Conservation (phyloP, 2,797 vertebrate species). For the Semaprochilodus insignis region DNA sequence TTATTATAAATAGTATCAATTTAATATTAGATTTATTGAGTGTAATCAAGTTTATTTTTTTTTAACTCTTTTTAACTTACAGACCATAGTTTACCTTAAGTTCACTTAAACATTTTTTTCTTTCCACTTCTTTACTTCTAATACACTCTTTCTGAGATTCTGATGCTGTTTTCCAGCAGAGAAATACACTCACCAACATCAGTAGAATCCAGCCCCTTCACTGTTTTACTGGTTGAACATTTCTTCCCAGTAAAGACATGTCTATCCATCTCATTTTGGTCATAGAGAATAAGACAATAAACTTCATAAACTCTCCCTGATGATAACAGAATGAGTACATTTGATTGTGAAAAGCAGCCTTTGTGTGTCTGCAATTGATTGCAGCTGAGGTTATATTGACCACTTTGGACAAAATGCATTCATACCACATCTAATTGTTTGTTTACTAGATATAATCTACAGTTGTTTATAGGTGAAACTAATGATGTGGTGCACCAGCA, state of each 20-base stretch:
- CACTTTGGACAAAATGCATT: too few relatives aligned
- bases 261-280: not conserved
- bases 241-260: not conserved
- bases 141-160: too few relatives aligned
- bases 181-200: constrained; percentile 29
- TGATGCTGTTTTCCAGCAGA: too few relatives aligned
- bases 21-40: too few relatives aligned
- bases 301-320: constrained; percentile 59
- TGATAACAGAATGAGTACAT: constrained; percentile 60
- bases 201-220: constrained; percentile 47
- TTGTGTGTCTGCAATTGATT: not conserved
- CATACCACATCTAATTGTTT: too few relatives aligned
- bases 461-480: not conserved
- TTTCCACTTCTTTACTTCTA: too few relatives aligned
- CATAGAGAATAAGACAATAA: constrained; percentile 33
- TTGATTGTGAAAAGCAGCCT: not conserved
- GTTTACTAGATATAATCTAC: not conserved
- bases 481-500: not conserved
- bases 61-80: too few relatives aligned
- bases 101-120: too few relatives aligned
- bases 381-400: too few relatives aligned
- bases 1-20: too few relatives aligned
- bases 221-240: constrained; percentile 49
- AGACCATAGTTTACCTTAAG: too few relatives aligned
- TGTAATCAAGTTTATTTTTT: too few relatives aligned